These are phyloP conservation scores for Psilopogon haemacephalus DNA, from an alignment of 2,113 vertebrate species.

Conservation along the genomic window DNA sequence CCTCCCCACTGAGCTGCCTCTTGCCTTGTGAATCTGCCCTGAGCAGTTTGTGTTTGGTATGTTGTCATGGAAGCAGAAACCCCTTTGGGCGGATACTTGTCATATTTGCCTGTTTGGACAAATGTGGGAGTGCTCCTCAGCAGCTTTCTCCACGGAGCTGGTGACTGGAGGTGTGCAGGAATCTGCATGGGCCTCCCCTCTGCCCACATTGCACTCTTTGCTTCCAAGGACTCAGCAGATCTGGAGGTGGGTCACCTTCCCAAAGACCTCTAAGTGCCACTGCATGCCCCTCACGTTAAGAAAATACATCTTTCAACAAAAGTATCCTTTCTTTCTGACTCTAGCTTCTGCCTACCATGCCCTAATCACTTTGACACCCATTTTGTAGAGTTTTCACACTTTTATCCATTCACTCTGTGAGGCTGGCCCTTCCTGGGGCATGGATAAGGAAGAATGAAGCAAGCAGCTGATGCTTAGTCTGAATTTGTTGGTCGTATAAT, in stretches of 20 bases:
- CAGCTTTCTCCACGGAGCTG: not conserved
- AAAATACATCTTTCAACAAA: not conserved
- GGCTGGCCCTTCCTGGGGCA: not conserved
- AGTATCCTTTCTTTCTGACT: not conserved
- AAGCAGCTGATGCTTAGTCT: not conserved
- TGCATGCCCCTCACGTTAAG: not conserved
- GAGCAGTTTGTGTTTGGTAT: not conserved
- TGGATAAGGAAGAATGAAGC: not conserved
- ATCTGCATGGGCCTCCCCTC: not conserved
- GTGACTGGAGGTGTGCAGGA: not conserved
- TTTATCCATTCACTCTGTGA: not conserved
- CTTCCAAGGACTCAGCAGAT: not conserved
- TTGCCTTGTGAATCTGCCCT: not conserved
- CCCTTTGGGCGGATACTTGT: not conserved
- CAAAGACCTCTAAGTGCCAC: not conserved
- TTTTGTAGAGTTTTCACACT: not conserved
- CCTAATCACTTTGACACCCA: not conserved
- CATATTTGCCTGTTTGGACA: not conserved
- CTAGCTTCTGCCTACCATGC: not conserved
- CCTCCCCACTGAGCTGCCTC: not conserved
- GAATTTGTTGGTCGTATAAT: not conserved
- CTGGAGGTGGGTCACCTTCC: not conserved
- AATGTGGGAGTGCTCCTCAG: accelerated
- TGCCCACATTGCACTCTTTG: not conserved
- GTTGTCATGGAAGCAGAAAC: conserved; percentile 43